phyloP scores from a whole-genome alignment of 2,113 vertebrate species.

The Sminthopsis crassicaudata region DNA sequence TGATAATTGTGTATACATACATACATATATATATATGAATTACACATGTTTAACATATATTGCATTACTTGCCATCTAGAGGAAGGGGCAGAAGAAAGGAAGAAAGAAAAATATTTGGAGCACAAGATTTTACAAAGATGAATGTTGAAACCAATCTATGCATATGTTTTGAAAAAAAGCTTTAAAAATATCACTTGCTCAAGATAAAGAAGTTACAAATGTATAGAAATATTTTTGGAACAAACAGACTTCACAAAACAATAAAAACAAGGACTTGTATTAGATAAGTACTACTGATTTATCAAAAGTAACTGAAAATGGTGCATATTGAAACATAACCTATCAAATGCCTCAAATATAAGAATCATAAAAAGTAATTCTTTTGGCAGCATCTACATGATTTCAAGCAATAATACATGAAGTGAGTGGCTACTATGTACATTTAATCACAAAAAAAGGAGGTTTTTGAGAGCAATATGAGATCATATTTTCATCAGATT shows the following conservation, averaged over 20 bases:
- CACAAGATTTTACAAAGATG: no score
- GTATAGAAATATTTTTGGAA: background rate
- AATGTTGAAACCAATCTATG: no score
- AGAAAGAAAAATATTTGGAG: no score
- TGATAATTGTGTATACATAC: no score
- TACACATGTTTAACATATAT: no score
- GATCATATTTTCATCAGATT: background rate
- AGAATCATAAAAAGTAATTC: background rate
- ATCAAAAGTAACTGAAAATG: background rate
- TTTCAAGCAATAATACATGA: background rate
- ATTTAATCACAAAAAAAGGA: background rate
- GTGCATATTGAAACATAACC: background rate
- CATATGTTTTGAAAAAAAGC: no score
- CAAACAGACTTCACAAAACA: background rate
- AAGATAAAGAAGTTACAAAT: background rate
- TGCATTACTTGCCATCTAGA: no score
- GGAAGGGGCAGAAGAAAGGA: no score
- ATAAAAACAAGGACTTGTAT: background rate
- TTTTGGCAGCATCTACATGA: background rate
- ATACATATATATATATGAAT: no score
- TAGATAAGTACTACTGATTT: background rate
- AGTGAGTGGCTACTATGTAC: background rate
- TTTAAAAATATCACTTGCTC: no score
- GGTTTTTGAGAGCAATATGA: background rate
- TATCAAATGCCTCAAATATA: background rate